Percentiles rank a stretch among this genome's conserved stretches.
Conservation (phyloP, 2,113 vertebrate species). For the Formicarius rufipectus region DNA sequence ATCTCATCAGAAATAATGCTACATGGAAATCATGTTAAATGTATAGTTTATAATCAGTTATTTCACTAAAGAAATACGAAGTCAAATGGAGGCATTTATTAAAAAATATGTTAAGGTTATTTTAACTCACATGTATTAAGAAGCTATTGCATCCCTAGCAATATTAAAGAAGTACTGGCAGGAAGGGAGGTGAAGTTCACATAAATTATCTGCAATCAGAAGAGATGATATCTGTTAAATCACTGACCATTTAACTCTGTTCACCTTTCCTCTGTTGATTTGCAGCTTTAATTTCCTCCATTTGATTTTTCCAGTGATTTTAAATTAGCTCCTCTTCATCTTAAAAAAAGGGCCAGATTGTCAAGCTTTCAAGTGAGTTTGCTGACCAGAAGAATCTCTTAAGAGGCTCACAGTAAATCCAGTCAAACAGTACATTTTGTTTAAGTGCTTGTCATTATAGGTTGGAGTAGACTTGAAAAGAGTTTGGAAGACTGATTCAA, state of each 20-base stretch:
- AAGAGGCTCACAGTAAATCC: conserved; percentile 16
- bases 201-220: not conserved
- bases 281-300: conserved; percentile 7
- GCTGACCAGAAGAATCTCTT: conserved; percentile 37
- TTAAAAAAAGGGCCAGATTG: not conserved
- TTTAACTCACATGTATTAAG: not conserved
- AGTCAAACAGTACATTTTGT: conserved; percentile 12
- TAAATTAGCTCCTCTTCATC: conserved; percentile 25
- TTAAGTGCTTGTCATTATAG: conserved; percentile 5
- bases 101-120: not conserved
- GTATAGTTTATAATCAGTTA: not conserved
- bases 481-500: conserved; percentile 9
- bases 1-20: not conserved
- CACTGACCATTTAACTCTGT: not conserved
- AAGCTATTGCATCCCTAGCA: not conserved
- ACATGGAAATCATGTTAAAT: not conserved
- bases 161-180: not conserved
- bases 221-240: not conserved
- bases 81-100: not conserved
- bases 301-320: conserved; percentile 31
- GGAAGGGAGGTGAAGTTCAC: not conserved
- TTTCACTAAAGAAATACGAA: not conserved
- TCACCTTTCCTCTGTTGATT: not conserved
- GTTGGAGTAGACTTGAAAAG: conserved; percentile 27
- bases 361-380: conserved; percentile 10